Percentiles rank a stretch among this genome's conserved stretches.
Conservation (phyloP, 2,113 vertebrate genomes). For the Plotosus lineatus region DNA sequence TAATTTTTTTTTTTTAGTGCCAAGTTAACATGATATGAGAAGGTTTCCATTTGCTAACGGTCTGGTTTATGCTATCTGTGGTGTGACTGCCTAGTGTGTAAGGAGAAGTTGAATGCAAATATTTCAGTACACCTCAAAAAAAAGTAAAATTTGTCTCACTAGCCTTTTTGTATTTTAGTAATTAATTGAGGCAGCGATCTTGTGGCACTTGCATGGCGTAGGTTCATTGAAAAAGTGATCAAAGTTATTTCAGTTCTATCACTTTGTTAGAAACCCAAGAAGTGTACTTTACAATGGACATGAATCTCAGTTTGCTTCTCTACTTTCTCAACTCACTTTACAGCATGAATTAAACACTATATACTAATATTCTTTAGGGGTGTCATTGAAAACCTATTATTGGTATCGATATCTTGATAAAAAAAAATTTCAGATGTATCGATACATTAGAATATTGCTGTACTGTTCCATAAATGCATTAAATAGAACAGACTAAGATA, state of each 20-base stretch:
- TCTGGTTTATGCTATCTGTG: too few species aligned
- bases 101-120: not conserved
- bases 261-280: constrained; percentile 43
- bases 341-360: constrained; percentile 61
- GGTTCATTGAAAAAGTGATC: not conserved
- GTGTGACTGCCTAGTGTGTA: too few species aligned
- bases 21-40: too few species aligned
- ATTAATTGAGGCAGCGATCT: not conserved
- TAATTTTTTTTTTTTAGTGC: too few species aligned
- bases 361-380: too few species aligned
- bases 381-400: too few species aligned
- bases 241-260: constrained; percentile 30
- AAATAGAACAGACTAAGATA: too few species aligned
- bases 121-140: not conserved
- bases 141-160: not conserved
- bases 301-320: constrained; percentile 44
- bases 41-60: too few species aligned
- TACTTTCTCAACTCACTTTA: constrained; percentile 50
- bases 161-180: not conserved
- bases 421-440: too few species aligned
- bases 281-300: constrained; percentile 59
- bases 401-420: too few species aligned
- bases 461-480: too few species aligned
- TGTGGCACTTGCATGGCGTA: not conserved
- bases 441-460: too few species aligned